Base-by-base conservation (phyloP, 2,113 vertebrate genomes). In the Pelusios castaneus region DNA sequence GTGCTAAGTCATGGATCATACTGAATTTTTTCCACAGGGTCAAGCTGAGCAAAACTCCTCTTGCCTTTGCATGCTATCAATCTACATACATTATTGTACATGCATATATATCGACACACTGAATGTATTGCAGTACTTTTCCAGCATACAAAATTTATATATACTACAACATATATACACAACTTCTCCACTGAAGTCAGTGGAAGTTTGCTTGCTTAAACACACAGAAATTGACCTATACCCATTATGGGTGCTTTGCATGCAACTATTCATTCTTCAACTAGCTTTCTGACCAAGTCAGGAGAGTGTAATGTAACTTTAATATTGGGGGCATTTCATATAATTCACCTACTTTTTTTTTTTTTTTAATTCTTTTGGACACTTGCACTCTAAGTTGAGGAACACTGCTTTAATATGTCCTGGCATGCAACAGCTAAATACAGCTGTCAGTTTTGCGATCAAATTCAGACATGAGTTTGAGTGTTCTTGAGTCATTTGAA, bases 1-100 rank as follows among this genome's bases (percentile, higher is more conserved):
- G 17, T 16, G 24, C 6, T 45, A n/a, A 51, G 56, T 76, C 92
- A 89, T 82, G 90, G 10, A 2, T 27, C 82, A 45, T 38, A 49
- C 80, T 70, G n/a, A 70, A 73, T 8, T 34, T 29, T 51, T 54
- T 43, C 21, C 21, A 91, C 0, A 0, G 22, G 22, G 14, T 56
- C 27, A 49, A 27, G 45, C 43, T 45, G 25, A 76, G 41, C 25
- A 91, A 92, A 67, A n/a, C 14, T 60, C 10, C 41, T 17, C 92
- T 82, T 92, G 17, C 13, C 13, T 82, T 91, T 80, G 25, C 47
- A 27, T 43, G 87, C 45, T 63, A 82, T 84, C 5, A 86, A 17
- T 38, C 38, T 58, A 31, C 55, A 78, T 82, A 88, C 13, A 52
- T 79, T 27, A 0, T 0, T 76, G 12, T 7, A 88, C 43, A 58